These are phyloP conservation scores for Calliphora vicina DNA, from an alignment of 1,140 invertebrate genomes.

Conservation along the genomic window DNA sequence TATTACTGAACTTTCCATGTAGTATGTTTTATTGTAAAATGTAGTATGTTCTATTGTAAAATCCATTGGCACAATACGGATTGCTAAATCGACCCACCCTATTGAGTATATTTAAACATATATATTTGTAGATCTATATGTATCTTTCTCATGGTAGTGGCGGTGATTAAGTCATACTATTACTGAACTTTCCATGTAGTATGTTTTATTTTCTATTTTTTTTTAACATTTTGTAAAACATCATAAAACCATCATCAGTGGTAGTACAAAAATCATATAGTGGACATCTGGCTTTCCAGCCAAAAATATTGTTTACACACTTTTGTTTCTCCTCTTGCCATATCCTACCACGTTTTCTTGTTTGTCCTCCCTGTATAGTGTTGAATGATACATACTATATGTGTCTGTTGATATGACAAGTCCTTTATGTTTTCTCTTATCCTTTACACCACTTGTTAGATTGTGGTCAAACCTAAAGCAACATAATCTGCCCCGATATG, in stretches of 20 bases:
- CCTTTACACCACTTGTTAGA: conserved; percentile 5
- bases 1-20: not conserved
- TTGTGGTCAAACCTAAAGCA: not conserved
- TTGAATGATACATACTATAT: no score
- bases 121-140: not conserved
- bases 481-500: not conserved
- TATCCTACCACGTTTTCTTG: no score
- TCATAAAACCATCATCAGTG: not conserved
- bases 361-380: no score
- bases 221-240: no score
- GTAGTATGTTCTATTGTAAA: no score
- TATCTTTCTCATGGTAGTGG: conserved; percentile 2
- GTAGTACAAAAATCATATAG: not conserved
- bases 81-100: no score
- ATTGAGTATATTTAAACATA: not conserved
- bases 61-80: no score
- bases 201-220: no score
- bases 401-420: not conserved
- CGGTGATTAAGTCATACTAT: conserved; percentile 41
- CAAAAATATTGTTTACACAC: not conserved
- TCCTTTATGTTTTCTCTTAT: not conserved
- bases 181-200: not conserved
- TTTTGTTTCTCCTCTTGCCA: no score
- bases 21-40: no score
- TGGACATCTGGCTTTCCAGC: not conserved